Evolutionary conservation across 2,888 invertebrate species (phyloP), one percentile per base, ranked within the genome.

Genomic region (Dinocampus coccinellae): DNA sequence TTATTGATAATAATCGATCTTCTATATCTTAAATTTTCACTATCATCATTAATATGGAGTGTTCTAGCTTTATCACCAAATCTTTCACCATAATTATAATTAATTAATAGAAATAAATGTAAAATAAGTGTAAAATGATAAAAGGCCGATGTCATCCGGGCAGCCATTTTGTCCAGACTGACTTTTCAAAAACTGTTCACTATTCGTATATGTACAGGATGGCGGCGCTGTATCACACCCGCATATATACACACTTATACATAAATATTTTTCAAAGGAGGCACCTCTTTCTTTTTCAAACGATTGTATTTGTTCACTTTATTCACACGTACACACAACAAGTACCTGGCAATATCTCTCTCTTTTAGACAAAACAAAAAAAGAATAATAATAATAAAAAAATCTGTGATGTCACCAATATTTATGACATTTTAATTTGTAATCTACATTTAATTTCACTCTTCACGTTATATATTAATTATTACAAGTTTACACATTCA

Each of bases 141-240:
- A 64, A 80, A 76, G 73, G 81, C 81, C 83, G 84, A 83, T 77
- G 77, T 82, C 79, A 75, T 71, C 82, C 85, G 82, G 78, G 82
- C 87, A 79, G 86, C 87, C 87, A 86, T 86, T 83, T 87, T 86
- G 85, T 83, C 78, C 79, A 81, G 80, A 85, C 86, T 85, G 80
- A 82, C 79, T 80, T 77, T 78, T 77, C 70, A 73, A 75, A 73
- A 72, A 69, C 47, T 61, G 66, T 33, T 63, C 60, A 13, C 26
- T 29, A 11, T 24, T 36, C 57, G 39, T 57, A 66, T 57, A 66
- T 66, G 64, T 61, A 70, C 64, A 74, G 53, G 42, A 63, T 67
- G 53, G 67, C 61, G 70, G 63, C 64, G 58, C 39, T 66, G 47
- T 34, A 29, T 22, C 16, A 34, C 36, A 36, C 29, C 47, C 39